Evolutionary conservation across 30 jellyfish, hydroid and myxozoan genomes (phyloP).

Genomic region (Sanderia malayensis): DNA sequence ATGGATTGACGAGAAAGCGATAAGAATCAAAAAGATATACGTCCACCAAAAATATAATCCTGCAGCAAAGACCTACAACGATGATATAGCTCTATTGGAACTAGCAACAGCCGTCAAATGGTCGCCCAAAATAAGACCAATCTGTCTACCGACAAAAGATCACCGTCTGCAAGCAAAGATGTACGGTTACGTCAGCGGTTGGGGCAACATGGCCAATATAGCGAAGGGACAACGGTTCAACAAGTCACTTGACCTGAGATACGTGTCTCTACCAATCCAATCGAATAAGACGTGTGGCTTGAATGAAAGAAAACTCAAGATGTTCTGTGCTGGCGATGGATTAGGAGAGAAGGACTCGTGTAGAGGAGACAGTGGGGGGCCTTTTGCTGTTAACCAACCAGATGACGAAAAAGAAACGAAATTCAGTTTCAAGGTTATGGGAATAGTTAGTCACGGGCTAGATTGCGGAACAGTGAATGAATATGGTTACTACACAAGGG

Average conservation of each 20-base stretch:
- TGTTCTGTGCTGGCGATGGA: conserved; percentile 45
- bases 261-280: conserved; percentile 19
- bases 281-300: conserved; percentile 36
- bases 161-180: conserved; percentile 8
- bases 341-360: conserved; percentile 42
- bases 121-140: conserved; percentile 31
- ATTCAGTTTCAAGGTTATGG: conserved; percentile 29
- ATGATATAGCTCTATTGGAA: conserved; percentile 52
- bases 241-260: background rate
- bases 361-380: conserved; percentile 81
- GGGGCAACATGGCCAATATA: conserved; percentile 37
- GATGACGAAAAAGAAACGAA: conserved; percentile 8
- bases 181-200: conserved; percentile 57
- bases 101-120: conserved; percentile 43
- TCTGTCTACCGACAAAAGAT: conserved; percentile 44
- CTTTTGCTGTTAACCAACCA: conserved; percentile 35
- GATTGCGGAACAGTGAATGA: background rate
- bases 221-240: background rate
- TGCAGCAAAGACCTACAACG: background rate
- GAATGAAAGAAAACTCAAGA: background rate
- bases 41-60: conserved; percentile 18
- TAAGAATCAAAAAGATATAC: background rate
- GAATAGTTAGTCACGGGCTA: conserved; percentile 61
- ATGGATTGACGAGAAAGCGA: conserved; percentile 25
- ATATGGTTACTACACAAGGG: conserved; percentile 59